Percentiles rank a stretch among this genome's conserved stretches.
Evolutionary conservation across 1,140 invertebrate species (phyloP).

Genomic region (Gonatopus flavifemur): DNA sequence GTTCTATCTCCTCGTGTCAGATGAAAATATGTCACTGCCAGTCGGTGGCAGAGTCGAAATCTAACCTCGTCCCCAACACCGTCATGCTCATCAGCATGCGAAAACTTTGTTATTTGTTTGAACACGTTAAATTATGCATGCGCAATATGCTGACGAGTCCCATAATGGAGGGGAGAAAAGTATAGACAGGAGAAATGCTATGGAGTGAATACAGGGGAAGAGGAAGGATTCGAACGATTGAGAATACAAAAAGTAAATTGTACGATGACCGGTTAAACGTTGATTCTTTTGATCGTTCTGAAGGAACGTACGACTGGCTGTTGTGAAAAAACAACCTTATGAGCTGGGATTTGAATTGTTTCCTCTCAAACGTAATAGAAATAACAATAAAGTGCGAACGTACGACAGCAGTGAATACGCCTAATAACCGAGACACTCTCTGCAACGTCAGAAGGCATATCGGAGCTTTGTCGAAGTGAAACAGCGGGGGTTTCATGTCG

Average conservation of each 20-base stretch:
- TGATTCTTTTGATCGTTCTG: no score
- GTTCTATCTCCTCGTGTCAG: slow-evolving; percentile 28
- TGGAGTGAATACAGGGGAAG: background rate
- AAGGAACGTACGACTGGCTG: no score
- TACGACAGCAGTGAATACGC: slow-evolving; percentile 34
- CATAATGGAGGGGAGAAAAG: slow-evolving; percentile 12
- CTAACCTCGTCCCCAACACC: slow-evolving; percentile 29
- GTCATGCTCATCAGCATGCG: slow-evolving; percentile 49
- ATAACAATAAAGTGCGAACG: slow-evolving; percentile 49
- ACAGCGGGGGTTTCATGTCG: slow-evolving; percentile 14
- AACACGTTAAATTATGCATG: slow-evolving; percentile 58
- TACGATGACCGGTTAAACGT: no score
- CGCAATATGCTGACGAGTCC: slow-evolving; percentile 50
- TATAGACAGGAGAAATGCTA: slow-evolving; percentile 4
- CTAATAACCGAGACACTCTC: slow-evolving; percentile 39
- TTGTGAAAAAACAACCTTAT: no score
- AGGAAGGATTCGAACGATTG: no score
- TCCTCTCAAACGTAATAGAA: slow-evolving; percentile 40
- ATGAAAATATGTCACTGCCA: slow-evolving; percentile 54
- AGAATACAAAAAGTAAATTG: no score
- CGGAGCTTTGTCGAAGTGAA: no score
- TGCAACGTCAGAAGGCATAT: slow-evolving; percentile 19
- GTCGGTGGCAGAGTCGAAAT: slow-evolving; percentile 43
- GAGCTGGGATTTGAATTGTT: no score
- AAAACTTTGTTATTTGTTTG: slow-evolving; percentile 59